Conservation (phyloP, 2,113 vertebrate genomes). For the Aspidoscelis tigris region DNA sequence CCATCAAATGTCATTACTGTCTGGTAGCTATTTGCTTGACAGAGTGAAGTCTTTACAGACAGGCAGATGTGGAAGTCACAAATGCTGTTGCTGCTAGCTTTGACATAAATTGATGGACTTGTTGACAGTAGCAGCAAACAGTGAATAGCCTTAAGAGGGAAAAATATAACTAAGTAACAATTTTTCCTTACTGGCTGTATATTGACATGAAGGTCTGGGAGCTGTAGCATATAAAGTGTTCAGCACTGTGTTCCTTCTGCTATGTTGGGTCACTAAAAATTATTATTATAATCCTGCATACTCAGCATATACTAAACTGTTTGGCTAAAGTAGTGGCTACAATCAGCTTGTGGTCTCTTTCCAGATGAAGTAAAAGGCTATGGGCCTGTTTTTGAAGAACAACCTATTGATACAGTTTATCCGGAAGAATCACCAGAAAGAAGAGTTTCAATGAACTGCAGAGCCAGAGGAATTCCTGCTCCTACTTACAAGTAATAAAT, state of each 20-base stretch:
- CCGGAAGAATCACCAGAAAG: slow-evolving; percentile 94
- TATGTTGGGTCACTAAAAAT: slow-evolving; percentile 29
- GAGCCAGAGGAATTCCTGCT: slow-evolving; percentile 87
- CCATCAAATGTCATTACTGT: slow-evolving; percentile 9
- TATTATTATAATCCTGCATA: background rate
- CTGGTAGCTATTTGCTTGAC: slow-evolving; percentile 15
- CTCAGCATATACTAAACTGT: background rate
- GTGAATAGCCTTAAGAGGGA: background rate
- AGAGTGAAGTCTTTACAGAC: background rate
- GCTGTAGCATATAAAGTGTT: background rate
- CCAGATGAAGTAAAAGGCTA: slow-evolving; percentile 88
- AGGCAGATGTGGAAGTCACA: slow-evolving; percentile 1
- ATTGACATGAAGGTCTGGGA: background rate
- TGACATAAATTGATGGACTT: background rate
- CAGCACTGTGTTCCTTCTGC: accelerated
- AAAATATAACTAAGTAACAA: background rate
- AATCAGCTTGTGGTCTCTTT: slow-evolving; percentile 36
- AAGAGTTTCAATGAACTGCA: slow-evolving; percentile 92
- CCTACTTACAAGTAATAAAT: slow-evolving; percentile 89
- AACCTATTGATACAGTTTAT: slow-evolving; percentile 94
- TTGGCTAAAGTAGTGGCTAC: background rate
- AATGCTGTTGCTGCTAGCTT: background rate
- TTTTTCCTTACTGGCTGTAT: background rate
- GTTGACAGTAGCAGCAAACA: background rate
- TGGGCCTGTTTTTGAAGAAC: slow-evolving; percentile 96